phyloP scores from a whole-genome alignment of 1,140 invertebrate species.

The Aphis gossypii region DNA sequence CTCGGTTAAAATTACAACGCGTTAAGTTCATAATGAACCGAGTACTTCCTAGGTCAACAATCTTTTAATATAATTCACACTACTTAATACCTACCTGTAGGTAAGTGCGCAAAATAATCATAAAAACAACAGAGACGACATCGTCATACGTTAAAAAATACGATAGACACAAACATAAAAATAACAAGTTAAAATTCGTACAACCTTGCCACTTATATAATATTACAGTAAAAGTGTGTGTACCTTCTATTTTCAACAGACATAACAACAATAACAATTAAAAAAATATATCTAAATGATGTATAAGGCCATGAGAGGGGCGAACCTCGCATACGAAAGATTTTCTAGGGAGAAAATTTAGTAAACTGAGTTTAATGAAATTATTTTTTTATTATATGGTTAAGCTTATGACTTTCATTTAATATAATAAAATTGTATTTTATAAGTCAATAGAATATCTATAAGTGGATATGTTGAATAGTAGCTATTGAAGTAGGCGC shows the following conservation, averaged over 20 bases:
- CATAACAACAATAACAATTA: neutral
- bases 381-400: neutral
- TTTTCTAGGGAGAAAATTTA: neutral
- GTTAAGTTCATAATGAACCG: neutral
- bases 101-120: neutral
- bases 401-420: neutral
- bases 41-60: constrained; percentile 36
- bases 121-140: neutral
- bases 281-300: neutral
- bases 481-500: neutral
- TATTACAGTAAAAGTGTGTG: neutral
- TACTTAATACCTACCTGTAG: neutral
- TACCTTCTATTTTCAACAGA: neutral
- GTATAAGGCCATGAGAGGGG: neutral
- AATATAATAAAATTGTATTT: neutral
- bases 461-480: neutral
- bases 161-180: neutral
- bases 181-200: neutral
- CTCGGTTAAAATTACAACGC: neutral
- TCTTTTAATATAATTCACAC: constrained; percentile 31
- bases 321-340: neutral
- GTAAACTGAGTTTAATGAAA: neutral
- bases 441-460: neutral
- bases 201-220: neutral
- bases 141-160: neutral